A percentile compares a stretch with the other conserved stretches of the same genome.
Conservation (phyloP, 2,888 invertebrate species). For the Melanophora roralis region DNA sequence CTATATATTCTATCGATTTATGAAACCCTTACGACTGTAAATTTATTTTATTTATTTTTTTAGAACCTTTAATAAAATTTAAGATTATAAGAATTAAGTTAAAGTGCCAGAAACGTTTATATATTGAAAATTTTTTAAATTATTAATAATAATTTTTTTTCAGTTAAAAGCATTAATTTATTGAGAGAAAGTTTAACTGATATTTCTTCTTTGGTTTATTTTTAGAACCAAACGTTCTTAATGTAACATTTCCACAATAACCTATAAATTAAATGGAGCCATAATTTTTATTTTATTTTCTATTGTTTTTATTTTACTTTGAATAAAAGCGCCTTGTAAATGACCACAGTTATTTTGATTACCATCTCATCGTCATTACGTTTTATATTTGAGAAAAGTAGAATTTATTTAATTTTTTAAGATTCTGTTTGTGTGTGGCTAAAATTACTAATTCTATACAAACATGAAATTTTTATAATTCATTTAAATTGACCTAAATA, state of each 20-base stretch:
- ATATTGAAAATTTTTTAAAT: no score
- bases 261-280: slow-evolving; percentile 40
- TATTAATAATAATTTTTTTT: no score
- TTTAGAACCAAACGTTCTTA: no score
- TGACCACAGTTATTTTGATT: not conserved
- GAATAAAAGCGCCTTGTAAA: not conserved
- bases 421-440: not conserved
- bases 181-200: no score
- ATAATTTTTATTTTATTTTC: not conserved
- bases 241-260: slow-evolving; percentile 6
- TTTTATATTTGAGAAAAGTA: not conserved
- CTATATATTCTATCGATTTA: no score
- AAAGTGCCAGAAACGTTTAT: no score
- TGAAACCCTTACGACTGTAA: no score
- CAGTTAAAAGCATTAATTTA: no score
- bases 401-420: not conserved
- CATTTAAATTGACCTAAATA: slow-evolving; percentile 7
- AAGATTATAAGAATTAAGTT: no score
- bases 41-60: no score
- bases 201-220: no score
- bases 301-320: not conserved
- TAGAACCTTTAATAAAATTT: no score
- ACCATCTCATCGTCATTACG: not conserved
- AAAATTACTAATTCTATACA: not conserved
- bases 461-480: slow-evolving; percentile 14